Percentiles rank a stretch among this genome's conserved stretches.
phyloP scores from a whole-genome alignment of 2,888 invertebrate genomes.

The Leptura quadrifasciata region DNA sequence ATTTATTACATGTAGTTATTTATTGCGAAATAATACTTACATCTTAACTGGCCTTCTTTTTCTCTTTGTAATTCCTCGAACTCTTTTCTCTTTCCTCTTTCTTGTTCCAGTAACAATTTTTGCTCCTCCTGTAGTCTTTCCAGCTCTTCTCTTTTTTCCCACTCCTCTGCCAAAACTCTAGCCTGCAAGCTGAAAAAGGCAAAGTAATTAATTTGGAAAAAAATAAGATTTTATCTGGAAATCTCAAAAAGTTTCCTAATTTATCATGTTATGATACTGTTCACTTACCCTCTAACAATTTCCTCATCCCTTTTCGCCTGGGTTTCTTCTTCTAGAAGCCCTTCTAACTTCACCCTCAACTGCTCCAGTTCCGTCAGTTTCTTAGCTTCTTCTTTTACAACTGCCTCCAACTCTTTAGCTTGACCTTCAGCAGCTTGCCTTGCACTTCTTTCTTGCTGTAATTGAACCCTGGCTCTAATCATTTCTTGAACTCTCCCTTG shows the following conservation, averaged over 20 bases:
- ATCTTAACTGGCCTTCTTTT: conserved; percentile 82
- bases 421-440: conserved; percentile 78
- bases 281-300: conserved; percentile 78
- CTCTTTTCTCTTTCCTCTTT: conserved; percentile 84
- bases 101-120: conserved; percentile 82
- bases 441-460: conserved; percentile 82
- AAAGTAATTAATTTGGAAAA: too few species aligned
- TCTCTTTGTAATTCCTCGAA: conserved; percentile 84
- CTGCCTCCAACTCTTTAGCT: conserved; percentile 80
- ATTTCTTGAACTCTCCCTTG: conserved; percentile 79
- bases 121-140: conserved; percentile 89
- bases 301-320: conserved; percentile 91
- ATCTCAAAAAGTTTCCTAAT: too few species aligned
- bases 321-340: conserved; percentile 85
- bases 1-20: background rate
- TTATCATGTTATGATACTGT: too few species aligned
- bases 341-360: conserved; percentile 82
- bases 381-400: conserved; percentile 83
- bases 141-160: conserved; percentile 88
- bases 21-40: conserved; percentile 69
- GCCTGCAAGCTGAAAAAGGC: conserved; percentile 75
- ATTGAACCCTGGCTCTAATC: conserved; percentile 76
- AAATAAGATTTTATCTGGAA: too few species aligned
- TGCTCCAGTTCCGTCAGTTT: conserved; percentile 84
- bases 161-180: conserved; percentile 87